Base-by-base conservation (phyloP, 1,140 invertebrate genomes). In the Metopolophium dirhodum region DNA sequence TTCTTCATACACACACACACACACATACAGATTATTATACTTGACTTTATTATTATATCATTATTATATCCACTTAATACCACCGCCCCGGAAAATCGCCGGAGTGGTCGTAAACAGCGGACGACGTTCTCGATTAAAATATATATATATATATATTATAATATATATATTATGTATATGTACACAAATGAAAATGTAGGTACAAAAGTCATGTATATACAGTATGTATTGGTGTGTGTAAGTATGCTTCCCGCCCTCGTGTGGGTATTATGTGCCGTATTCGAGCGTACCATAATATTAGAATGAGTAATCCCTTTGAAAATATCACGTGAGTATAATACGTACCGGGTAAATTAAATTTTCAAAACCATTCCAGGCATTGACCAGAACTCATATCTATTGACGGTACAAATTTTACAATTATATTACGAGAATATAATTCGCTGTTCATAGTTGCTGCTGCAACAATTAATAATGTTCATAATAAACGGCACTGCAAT, bases 51-150 rank as follows among this genome's bases (percentile, higher is more conserved):
- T 77, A n/a, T 68, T 3, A 3, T 30, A 68, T 68, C 30, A 68
- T 51, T 51, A 54, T 54, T 54, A 54, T 54, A 54, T 86, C 41
- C 41, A 86, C 85, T 86, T 45, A n/a, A 86, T 45, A 86, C 85
- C 26, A 11, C 26, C 2, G 85, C 23, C 23, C 30, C n/a, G n/a
- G 61, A 77, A n/a, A n/a, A 77, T n/a, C 8, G 45, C 4, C 37
- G 45, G 18, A 30, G 22, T 26, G 4, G 23, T 45, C 83, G 23
- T 86, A 45, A 86, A 47, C 41, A 47, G 45, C 85, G 85, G 11
- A 30, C 26, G 61, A 77, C 11, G 85, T 26, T 41, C 45, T 47
- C 14, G 45, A 86, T 47, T 86, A n/a, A 30, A 68, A 68, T n/a
- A 68, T 18, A 68, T n/a, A n/a, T 4, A 0, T 14, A 9, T 57